Evolutionary conservation across 2,113 vertebrate species (phyloP), one percentile per base, ranked within the genome.

Genomic region (Paradoxurus hermaphroditus): DNA sequence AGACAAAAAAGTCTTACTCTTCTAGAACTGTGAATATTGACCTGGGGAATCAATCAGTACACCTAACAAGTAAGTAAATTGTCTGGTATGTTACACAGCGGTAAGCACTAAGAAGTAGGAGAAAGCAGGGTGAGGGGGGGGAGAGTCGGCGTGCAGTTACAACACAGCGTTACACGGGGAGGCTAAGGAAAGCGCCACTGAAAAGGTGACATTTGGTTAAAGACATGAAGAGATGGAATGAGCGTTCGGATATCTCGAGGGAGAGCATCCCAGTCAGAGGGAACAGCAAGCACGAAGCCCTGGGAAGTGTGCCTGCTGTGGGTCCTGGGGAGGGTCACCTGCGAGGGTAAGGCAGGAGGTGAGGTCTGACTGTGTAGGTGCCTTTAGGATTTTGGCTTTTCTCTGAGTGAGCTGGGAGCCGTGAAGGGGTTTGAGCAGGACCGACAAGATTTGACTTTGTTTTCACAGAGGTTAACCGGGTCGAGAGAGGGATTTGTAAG

Each of bases 401-500:
- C 67, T 82, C 70, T 62, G 23, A 15, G 12, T 56, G 59, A 83
- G 9, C n/a, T 23, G n/a, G 39, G 4, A 68, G 44, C 70, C 39
- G 15, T 59, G 15, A 19, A 31, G 21, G 44, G 4, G 1, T 75
- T 86, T 41, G 10, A 49, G 27, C 44, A 41, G 34, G 65, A 79
- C 31, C 11, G 63, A 85, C 1, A 65, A 67, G 75, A n/a, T 79
- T 51, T 39, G 62, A 86, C 75, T 88, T 81, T 2, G 13, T 79
- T 91, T 85, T 86, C 36, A 70, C 9, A 39, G 34, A 25, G 23
- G 51, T 44, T 63, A 46, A 10, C 27, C 10, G 29, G 23, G 56
- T 81, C 68, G 51, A 73, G 78, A 72, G 36, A 96, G 36, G 46
- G 51, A 34, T 75, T 94, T 86, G 84, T 49, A 84, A 90, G 49